Conservation (phyloP, 2,113 vertebrate genomes). For the Malaclemys terrapin region DNA sequence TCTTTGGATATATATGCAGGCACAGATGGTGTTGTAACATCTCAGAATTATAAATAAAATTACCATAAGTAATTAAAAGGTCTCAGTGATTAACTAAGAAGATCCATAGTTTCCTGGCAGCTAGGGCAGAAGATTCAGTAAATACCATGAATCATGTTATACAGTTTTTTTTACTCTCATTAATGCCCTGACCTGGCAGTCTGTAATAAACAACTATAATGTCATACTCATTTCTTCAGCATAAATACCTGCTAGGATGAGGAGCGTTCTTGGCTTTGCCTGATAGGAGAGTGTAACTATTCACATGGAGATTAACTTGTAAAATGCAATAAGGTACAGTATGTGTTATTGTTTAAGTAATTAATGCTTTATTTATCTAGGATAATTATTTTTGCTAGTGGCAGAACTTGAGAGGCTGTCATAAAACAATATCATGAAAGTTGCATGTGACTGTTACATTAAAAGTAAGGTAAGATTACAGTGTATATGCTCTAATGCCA, state of each 20-base stretch:
- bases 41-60: fast-evolving
- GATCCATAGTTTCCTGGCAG: neutral
- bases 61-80: neutral
- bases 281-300: neutral
- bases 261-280: conserved; percentile 10
- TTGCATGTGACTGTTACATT: neutral
- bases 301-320: neutral
- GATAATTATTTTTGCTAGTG: neutral
- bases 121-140: neutral
- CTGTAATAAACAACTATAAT: neutral
- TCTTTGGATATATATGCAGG: fast-evolving
- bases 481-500: neutral
- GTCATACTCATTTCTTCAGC: conserved; percentile 1
- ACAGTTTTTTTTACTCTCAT: neutral
- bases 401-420: neutral
- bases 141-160: neutral
- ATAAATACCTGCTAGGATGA: neutral
- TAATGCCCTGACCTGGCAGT: neutral
- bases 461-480: neutral
- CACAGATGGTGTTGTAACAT: neutral
- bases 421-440: neutral
- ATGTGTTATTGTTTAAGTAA: neutral
- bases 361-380: conserved; percentile 8
- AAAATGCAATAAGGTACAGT: neutral
- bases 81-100: neutral